Evolutionary conservation across 1,140 invertebrate species (phyloP).

Genomic region (Nasonia vitripennis): DNA sequence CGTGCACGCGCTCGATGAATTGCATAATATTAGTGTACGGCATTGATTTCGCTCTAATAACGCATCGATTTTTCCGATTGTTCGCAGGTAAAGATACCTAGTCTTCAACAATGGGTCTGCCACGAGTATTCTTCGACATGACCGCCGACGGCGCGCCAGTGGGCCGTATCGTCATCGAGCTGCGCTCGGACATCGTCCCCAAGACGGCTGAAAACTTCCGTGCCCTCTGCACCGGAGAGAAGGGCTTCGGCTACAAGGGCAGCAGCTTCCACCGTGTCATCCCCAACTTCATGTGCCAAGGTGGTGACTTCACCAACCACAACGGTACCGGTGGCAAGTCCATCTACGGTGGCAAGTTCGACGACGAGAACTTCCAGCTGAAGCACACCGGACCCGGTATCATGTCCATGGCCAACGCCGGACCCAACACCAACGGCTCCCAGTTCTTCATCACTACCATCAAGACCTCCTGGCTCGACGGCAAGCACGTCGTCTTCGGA

Average conservation of each 20-base stretch:
- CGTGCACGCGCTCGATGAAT: not conserved
- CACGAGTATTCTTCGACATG: conserved; percentile 87
- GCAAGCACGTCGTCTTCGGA: conserved; percentile 92
- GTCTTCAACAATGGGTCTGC: conserved; percentile 79
- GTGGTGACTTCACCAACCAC: conserved; percentile 86
- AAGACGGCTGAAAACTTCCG: conserved; percentile 89
- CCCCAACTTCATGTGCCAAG: conserved; percentile 91
- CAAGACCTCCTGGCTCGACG: conserved; percentile 88
- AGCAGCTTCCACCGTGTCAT: conserved; percentile 90
- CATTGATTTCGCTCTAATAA: not conserved
- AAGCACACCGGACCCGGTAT: conserved; percentile 85
- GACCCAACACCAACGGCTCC: conserved; percentile 87
- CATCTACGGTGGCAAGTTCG: conserved; percentile 87
- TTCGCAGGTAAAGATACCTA: not conserved
- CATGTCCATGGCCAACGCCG: conserved; percentile 88
- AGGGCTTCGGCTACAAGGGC: conserved; percentile 87
- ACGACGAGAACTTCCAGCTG: conserved; percentile 88
- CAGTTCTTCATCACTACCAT: conserved; percentile 90
- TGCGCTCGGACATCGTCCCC: conserved; percentile 84
- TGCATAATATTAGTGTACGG: not conserved
- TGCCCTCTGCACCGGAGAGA: conserved; percentile 87
- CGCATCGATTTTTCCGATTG: not conserved
- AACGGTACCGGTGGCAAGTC: conserved; percentile 89
- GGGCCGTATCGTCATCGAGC: conserved; percentile 85
- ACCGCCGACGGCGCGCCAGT: conserved; percentile 79